Conservation (phyloP, 1,140 invertebrate genomes). For the Diachasmimorpha longicaudata region DNA sequence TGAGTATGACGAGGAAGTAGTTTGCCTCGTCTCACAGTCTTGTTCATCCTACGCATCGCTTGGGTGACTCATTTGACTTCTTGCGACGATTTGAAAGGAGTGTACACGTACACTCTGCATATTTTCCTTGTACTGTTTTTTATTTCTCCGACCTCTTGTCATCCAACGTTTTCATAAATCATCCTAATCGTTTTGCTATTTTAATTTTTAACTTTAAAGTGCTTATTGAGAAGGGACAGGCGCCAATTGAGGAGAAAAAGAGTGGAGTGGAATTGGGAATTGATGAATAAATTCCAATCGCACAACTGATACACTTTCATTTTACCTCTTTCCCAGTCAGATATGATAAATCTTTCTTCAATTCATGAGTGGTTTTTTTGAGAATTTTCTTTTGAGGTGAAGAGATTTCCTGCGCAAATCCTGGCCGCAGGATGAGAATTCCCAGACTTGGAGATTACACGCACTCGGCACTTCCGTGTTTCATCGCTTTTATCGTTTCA, state of each 20-base stretch:
- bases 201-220: no score
- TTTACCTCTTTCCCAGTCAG: no score
- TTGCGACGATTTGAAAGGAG: conserved; percentile 4
- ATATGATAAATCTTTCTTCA: no score
- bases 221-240: no score
- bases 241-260: no score
- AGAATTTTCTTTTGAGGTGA: no score
- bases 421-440: conserved; percentile 9
- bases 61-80: conserved; percentile 4
- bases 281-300: no score
- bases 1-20: conserved; percentile 18
- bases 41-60: conserved; percentile 22
- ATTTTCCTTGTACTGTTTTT: neutral
- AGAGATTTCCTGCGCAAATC: neutral
- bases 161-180: neutral
- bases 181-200: neutral
- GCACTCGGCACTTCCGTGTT: conserved; percentile 15
- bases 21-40: conserved; percentile 13
- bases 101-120: neutral
- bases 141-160: neutral
- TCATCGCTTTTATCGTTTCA: conserved; percentile 20
- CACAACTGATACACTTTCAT: no score
- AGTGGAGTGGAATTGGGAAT: no score
- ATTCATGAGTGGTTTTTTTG: no score
- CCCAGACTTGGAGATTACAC: conserved; percentile 10